These are phyloP conservation scores for Epinephelus lanceolatus DNA, from an alignment of 2,113 vertebrate genomes.

Conservation along the genomic window DNA sequence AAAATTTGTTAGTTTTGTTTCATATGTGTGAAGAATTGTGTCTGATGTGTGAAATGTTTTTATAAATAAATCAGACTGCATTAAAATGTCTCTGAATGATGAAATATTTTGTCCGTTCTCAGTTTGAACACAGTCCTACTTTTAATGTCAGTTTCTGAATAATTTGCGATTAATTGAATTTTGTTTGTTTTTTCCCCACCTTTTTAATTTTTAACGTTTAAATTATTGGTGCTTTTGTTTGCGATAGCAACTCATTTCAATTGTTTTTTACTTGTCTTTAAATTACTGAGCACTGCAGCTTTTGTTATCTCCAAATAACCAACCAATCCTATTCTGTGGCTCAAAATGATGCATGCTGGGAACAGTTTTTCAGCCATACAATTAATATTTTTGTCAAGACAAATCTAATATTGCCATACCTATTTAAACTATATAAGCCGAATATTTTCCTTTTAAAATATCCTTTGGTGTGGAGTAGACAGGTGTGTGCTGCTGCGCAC, in stretches of 20 bases:
- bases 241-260: background rate
- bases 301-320: background rate
- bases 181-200: fast-evolving
- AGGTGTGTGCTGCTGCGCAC: constrained; percentile 14
- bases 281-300: background rate
- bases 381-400: background rate
- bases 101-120: no score
- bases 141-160: no score
- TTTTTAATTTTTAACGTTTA: no score
- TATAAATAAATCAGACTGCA: background rate
- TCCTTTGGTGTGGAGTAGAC: background rate
- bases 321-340: fast-evolving
- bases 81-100: no score
- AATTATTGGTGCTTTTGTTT: background rate
- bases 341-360: background rate
- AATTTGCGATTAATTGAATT: no score
- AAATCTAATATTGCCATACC: background rate
- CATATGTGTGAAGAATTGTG: background rate
- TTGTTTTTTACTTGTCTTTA: background rate
- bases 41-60: background rate
- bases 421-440: background rate
- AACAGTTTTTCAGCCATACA: background rate
- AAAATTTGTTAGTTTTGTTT: background rate
- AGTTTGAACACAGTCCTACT: no score
- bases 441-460: background rate